Evolutionary conservation across 2,888 invertebrate species (phyloP).

Genomic region (Tinea semifulvella): DNA sequence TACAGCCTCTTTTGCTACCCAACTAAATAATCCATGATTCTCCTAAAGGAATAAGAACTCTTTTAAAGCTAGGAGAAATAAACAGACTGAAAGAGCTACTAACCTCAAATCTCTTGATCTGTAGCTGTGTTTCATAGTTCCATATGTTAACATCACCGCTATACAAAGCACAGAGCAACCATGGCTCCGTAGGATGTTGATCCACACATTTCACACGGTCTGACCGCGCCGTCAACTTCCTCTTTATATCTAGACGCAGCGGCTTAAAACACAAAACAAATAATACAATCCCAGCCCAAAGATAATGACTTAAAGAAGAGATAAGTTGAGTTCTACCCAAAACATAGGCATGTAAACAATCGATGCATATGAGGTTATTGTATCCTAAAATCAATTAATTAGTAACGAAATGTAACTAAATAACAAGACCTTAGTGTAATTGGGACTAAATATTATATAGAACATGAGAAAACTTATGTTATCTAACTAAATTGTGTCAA

Average conservation of each 20-base stretch:
- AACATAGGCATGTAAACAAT: neutral
- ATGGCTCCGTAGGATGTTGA: constrained; percentile 96
- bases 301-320: too few species aligned
- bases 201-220: constrained; percentile 99
- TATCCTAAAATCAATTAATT: neutral
- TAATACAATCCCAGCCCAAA: too few species aligned
- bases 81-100: too few species aligned
- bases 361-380: neutral
- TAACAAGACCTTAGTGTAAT: neutral
- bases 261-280: too few species aligned
- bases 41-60: too few species aligned
- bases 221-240: constrained; percentile 95
- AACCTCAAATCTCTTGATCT: constrained; percentile 86
- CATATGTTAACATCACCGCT: constrained; percentile 99
- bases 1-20: too few species aligned
- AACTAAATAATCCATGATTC: too few species aligned
- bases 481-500: constrained; percentile 2
- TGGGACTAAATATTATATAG: neutral
- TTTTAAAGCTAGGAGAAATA: too few species aligned
- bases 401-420: neutral
- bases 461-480: constrained; percentile 3
- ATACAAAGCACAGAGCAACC: constrained; percentile 98
- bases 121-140: constrained; percentile 96
- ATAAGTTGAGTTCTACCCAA: too few species aligned
- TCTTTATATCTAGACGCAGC: constrained; percentile 96